Conservation (phyloP, 2,113 vertebrate species). For the Periophthalmodon schlosseri region DNA sequence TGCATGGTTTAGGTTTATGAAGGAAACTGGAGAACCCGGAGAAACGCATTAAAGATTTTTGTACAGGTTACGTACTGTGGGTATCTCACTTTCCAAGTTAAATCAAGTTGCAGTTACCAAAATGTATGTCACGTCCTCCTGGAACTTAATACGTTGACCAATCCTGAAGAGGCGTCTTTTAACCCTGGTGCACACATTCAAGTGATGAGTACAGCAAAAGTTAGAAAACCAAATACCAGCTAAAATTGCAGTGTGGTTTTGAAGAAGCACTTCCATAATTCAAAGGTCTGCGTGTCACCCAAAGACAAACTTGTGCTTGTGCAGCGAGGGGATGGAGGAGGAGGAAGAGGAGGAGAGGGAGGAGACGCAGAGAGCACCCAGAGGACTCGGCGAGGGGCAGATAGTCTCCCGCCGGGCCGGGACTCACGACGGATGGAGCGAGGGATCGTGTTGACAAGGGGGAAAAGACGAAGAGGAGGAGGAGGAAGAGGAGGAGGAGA, state of each 20-base stretch:
- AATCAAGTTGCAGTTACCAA: too few species aligned
- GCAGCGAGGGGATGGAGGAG: conserved; percentile 1
- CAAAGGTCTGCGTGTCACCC: conserved; percentile 31
- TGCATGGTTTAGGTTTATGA: too few species aligned
- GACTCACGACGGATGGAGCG: conserved; percentile 63
- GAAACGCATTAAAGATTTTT: too few species aligned
- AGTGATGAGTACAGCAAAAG: too few species aligned
- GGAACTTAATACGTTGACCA: too few species aligned
- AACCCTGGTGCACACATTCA: too few species aligned
- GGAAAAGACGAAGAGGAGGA: conserved; percentile 64
- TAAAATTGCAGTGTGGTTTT: conserved; percentile 1
- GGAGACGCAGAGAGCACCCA: conserved; percentile 68
- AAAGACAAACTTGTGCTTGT: conserved; percentile 22
- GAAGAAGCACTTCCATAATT: conserved; percentile 33
- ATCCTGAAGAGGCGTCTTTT: too few species aligned
- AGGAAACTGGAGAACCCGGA: too few species aligned
- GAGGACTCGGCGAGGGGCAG: conserved; percentile 70
- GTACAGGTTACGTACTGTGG: too few species aligned
- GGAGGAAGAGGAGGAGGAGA: conserved; percentile 50
- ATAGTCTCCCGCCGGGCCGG: conserved; percentile 53
- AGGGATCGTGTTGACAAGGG: conserved; percentile 75
- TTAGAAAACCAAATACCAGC: not conserved
- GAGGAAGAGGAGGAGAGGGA: conserved; percentile 18
- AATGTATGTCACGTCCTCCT: too few species aligned
- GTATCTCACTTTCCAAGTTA: too few species aligned